phyloP scores from a whole-genome alignment of 2,888 invertebrate genomes.

The Aethes cnicana region DNA sequence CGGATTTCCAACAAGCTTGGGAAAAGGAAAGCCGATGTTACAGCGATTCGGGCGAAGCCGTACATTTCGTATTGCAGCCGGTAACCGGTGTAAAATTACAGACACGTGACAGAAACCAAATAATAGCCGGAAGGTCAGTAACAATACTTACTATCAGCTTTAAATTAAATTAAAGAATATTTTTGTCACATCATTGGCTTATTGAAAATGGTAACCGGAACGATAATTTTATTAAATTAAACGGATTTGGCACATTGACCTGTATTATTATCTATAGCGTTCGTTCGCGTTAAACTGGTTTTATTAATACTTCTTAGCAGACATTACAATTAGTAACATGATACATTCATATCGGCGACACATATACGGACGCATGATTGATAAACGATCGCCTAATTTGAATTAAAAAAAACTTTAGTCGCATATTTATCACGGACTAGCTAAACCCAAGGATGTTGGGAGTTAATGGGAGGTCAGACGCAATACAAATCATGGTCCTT shows the following conservation, averaged over 20 bases:
- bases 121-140: constrained; percentile 36
- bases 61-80: constrained; percentile 47
- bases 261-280: constrained; percentile 5
- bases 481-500: constrained; percentile 50
- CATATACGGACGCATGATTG: constrained; percentile 7
- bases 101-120: constrained; percentile 52
- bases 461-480: constrained; percentile 53
- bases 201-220: not conserved
- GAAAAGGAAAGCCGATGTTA: constrained; percentile 38
- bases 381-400: constrained; percentile 22
- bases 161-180: too few relatives aligned
- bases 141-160: too few relatives aligned
- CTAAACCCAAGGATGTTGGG: constrained; percentile 42
- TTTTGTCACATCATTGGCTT: too few relatives aligned
- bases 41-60: constrained; percentile 37
- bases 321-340: constrained; percentile 7
- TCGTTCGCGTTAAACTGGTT: constrained; percentile 10
- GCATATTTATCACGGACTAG: constrained; percentile 42
- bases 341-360: constrained; percentile 12
- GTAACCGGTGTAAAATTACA: constrained; percentile 47
- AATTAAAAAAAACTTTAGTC: constrained; percentile 29
- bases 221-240: constrained; percentile 10
- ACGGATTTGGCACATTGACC: constrained; percentile 10
- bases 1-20: constrained; percentile 48
- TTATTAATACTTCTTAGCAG: constrained; percentile 10